Base-by-base conservation (phyloP, 2,797 vertebrate species). In the Sebastes steindachneri region DNA sequence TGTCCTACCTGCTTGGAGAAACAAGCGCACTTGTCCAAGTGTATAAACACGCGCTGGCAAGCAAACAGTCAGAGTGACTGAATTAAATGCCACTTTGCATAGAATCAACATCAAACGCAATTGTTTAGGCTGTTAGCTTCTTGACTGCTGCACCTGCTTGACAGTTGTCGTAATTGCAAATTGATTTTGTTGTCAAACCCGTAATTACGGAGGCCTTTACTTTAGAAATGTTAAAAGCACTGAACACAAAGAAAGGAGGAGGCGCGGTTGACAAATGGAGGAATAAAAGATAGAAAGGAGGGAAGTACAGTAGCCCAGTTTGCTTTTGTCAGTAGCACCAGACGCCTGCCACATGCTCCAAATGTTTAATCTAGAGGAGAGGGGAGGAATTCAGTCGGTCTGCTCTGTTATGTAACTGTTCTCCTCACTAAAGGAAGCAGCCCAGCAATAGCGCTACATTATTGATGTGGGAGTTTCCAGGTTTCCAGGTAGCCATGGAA, bases 391-490 rank as follows among this genome's bases (percentile, higher is more conserved):
- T 69, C 51, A 73, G 81, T 66, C 60, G 67, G 79, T 60, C 73
- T 71, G 74, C 79, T 78, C 73, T 63, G 69, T 95, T 95, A 95
- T 92, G 90, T 95, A 95, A 95, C 87, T 82, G 83, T 90, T 90
- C 89, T 83, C 65, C 76, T 86, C 80, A 87, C 84, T 73, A 71
- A 89, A 82, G 80, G 73, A 86, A 87, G 76, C 86, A 66, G 80
- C 72, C 62, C 81, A 83, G 81, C 70, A 75, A 68, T 62, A 23
- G 79, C 25, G 41, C 83, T 95, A 77, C 91, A 95, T 95, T 95
- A 95, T 94, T 95, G 93, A 96, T 95, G 94, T 87, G 86, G 87
- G 93, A 92, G 92, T 94, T 94, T 95, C 90, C 90, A 92, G 91
- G 90, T 92, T 92, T 91, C 41, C 84, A 94, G 90, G 90, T 89